A percentile compares a stretch with the other conserved stretches of the same genome.
phyloP scores from a whole-genome alignment of 2,113 vertebrate genomes.

The Malurus alboscapulatus region DNA sequence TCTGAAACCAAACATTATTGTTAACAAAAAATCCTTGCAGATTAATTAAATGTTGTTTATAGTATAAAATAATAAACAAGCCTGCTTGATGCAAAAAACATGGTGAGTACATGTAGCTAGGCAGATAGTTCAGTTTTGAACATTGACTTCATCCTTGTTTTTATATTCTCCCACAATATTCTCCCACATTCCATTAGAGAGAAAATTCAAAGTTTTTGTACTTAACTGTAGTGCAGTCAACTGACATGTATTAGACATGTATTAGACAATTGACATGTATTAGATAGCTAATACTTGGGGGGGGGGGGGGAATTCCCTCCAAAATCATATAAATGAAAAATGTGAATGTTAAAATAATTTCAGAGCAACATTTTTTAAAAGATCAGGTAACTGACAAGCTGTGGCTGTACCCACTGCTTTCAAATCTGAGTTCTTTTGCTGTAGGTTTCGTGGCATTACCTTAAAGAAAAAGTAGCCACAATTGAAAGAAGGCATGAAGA shows the following conservation, averaged over 20 bases:
- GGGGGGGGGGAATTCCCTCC: accelerated
- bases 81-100: neutral
- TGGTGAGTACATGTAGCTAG: neutral
- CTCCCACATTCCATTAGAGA: neutral
- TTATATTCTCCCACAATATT: neutral
- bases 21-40: neutral
- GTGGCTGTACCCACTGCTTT: neutral
- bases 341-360: neutral
- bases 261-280: neutral
- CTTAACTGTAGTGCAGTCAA: neutral
- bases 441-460: neutral
- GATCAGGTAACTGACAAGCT: neutral
- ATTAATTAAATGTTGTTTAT: neutral
- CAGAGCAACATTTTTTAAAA: neutral
- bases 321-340: neutral
- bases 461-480: neutral
- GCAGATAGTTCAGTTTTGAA: neutral
- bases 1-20: neutral
- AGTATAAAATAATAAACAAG: neutral
- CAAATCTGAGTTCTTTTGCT: neutral
- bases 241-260: neutral
- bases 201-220: neutral
- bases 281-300: neutral
- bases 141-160: neutral
- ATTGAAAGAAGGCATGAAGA: neutral